Base-by-base conservation (phyloP, 1,140 invertebrate species). In the Caenorhabditis inopinata region DNA sequence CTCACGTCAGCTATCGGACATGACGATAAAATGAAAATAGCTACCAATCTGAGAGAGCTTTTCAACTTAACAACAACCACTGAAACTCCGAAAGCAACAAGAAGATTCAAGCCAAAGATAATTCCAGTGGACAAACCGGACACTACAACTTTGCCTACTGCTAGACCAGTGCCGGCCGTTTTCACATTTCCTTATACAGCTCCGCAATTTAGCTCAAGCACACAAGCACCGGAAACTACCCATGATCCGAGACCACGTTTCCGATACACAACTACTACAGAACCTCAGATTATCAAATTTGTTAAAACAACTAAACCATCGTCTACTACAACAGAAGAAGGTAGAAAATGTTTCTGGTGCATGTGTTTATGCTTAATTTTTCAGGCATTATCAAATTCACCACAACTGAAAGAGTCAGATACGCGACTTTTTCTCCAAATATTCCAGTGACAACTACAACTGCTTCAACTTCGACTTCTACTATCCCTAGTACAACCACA, bases 11-110 rank as follows among this genome's bases (percentile, higher is more conserved):
- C 58, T 18, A 68, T 68, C 23, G 58, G 58, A 18, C 35, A 38
- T 68, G 58, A 68, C 1, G 58, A 68, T 68, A 68, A 68, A 38
- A 21, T 68, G 58, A 4, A n/a, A 68, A 38, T 68, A 5, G 58
- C 58, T 2, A 29, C 58, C 1, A 68, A 68, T 21, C 23, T 68
- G 7, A 68, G 58, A 68, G 58, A 68, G 32, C 32, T 68, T 1
- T 68, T 68, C 58, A 68, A 68, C 23, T 21, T 68, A 21, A 68
- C 58, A 21, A 68, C 58, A n/a, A 38, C 58, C 11, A 68, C 58
- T 32, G 11, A 3, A 21, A 2, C 32, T 21, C 58, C 58, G 38
- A 68, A 21, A 42, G 38, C 58, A 7, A 29, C 58, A 21, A 68
- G 38, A 38, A 0, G 32, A 38, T 68, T 68, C 38, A 29, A 32